Evolutionary conservation across 2,888 invertebrate genomes (phyloP).

Genomic region (Platycnemis pennipes): DNA sequence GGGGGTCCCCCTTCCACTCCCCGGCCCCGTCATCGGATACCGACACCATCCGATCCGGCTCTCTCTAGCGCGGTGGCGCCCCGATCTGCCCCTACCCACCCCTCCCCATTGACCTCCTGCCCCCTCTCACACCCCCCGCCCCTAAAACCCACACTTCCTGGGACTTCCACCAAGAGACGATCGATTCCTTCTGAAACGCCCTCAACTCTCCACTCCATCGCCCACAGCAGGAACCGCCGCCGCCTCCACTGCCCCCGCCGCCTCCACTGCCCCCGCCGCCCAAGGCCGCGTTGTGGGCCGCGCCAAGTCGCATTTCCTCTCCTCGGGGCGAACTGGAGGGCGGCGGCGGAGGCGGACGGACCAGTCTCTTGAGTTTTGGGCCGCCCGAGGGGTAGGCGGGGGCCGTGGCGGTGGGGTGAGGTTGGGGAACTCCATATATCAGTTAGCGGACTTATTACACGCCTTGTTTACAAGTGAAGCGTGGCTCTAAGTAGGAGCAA

Average conservation of each 20-base stretch:
- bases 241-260: background rate
- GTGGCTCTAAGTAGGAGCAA: constrained; percentile 47
- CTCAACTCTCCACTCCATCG: background rate
- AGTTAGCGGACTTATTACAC: constrained; percentile 56
- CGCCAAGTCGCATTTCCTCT: background rate
- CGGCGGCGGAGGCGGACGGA: background rate
- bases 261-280: background rate
- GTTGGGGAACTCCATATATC: background rate
- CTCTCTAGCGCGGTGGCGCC: too few relatives aligned
- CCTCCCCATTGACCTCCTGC: background rate
- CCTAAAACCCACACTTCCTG: background rate
- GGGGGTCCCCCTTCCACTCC: background rate
- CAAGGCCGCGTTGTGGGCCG: background rate
- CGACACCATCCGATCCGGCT: background rate
- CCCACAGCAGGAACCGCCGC: background rate
- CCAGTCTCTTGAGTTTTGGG: too few relatives aligned
- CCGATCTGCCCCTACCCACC: too few relatives aligned
- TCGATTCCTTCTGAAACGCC: background rate
- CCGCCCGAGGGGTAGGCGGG: background rate
- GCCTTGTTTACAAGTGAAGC: constrained; percentile 66
- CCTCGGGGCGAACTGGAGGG: background rate
- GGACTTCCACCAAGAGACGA: constrained; percentile 17
- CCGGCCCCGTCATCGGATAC: background rate
- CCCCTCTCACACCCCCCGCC: background rate
- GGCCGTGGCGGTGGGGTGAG: background rate